These are phyloP conservation scores for Actinopyga echinites DNA, from an alignment of 53 echinoderm and acorn worm genomes.

Conservation along the genomic window DNA sequence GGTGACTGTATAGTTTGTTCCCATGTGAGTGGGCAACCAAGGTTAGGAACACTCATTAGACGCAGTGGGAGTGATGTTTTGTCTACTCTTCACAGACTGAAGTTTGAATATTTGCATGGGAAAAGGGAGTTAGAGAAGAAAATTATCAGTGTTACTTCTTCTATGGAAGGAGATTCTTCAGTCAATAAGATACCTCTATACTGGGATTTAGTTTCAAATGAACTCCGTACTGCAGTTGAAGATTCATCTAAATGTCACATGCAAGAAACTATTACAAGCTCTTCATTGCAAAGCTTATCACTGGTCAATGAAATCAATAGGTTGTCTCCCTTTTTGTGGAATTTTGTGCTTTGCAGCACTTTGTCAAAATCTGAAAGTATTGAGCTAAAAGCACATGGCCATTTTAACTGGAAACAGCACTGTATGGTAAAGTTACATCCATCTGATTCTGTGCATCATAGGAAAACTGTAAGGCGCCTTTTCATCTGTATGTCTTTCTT, in stretches of 20 bases:
- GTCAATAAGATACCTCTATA: not conserved
- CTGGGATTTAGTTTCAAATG: not conserved
- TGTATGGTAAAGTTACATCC: not conserved
- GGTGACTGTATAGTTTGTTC: not conserved
- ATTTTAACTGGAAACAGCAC: not conserved
- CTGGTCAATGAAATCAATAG: not conserved
- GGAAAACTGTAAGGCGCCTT: not conserved
- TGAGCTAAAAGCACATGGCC: too few relatives aligned
- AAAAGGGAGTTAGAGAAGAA: not conserved
- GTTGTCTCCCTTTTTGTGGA: constrained; percentile 22
- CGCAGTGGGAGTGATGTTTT: constrained; percentile 7
- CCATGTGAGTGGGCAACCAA: not conserved
- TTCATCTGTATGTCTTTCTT: constrained; percentile 1
- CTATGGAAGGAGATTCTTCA: too few relatives aligned
- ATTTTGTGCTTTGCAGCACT: constrained; percentile 3
- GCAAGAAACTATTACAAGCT: not conserved
- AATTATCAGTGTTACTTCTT: not conserved
- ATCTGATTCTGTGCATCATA: not conserved
- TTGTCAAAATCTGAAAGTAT: not conserved
- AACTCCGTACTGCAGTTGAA: not conserved
- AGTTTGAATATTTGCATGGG: not conserved
- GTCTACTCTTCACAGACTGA: not conserved
- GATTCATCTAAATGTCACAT: not conserved
- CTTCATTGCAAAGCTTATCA: not conserved
- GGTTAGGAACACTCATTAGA: constrained; percentile 10